phyloP scores from a whole-genome alignment of 2,797 vertebrate genomes.

The Muraenolepis orangiensis region DNA sequence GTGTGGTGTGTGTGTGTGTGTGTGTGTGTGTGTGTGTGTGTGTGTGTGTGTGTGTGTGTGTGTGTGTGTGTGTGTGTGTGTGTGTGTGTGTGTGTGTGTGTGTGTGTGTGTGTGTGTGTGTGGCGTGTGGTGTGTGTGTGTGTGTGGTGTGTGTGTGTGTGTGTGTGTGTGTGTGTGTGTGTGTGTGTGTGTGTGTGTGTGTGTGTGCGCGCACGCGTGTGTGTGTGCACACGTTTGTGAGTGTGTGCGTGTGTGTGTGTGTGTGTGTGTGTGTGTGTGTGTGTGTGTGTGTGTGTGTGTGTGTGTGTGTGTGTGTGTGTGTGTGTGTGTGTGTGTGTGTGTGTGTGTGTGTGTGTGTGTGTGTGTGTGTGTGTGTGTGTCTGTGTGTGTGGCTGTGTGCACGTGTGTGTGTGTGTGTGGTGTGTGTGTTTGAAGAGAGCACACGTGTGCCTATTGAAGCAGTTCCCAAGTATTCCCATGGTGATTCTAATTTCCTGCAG shows the following conservation, averaged over 20 bases:
- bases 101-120: slow-evolving; percentile 23
- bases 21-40: slow-evolving; percentile 18
- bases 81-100: slow-evolving; percentile 21
- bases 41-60: slow-evolving; percentile 24
- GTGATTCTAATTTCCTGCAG: slow-evolving; percentile 53
- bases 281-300: not conserved
- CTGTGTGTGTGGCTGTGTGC: slow-evolving; percentile 30
- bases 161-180: slow-evolving; percentile 14
- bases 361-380: slow-evolving; percentile 20
- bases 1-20: too few species aligned
- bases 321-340: slow-evolving; percentile 5
- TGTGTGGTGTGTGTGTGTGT: slow-evolving; percentile 22
- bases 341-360: slow-evolving; percentile 27
- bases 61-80: slow-evolving; percentile 22
- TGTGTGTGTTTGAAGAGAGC: not conserved
- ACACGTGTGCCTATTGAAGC: slow-evolving; percentile 20
- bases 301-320: not conserved
- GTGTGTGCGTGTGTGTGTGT: slow-evolving; percentile 24
- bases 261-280: slow-evolving; percentile 19
- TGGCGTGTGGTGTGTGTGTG: slow-evolving; percentile 17
- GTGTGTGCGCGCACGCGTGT: slow-evolving; percentile 13
- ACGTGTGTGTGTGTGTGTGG: slow-evolving; percentile 16
- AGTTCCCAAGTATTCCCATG: slow-evolving; percentile 67
- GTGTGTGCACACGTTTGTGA: too few species aligned
- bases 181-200: slow-evolving; percentile 26